These are phyloP conservation scores for Sialis fuliginosa DNA, from an alignment of 2,888 invertebrate species.

Conservation along the genomic window DNA sequence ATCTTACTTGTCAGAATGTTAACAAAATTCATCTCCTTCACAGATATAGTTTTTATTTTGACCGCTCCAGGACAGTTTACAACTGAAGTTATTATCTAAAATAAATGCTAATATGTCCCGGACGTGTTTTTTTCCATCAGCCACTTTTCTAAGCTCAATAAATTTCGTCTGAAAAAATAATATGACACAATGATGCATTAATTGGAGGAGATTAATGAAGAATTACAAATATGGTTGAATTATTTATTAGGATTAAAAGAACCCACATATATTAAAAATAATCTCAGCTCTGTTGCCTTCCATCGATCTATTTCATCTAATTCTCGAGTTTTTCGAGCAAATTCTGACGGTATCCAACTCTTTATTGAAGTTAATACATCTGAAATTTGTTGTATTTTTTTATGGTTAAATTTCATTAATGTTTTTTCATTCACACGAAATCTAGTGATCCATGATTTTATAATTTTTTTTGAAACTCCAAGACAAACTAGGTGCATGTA, in stretches of 20 bases:
- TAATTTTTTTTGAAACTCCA: conserved; percentile 13
- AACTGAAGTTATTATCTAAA: too few species aligned
- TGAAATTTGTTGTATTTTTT: conserved; percentile 4
- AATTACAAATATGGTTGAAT: conserved; percentile 1
- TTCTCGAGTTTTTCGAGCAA: conserved; percentile 13
- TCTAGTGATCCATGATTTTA: conserved; percentile 10
- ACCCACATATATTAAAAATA: conserved; percentile 12
- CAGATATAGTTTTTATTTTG: too few species aligned
- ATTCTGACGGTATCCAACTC: conserved; percentile 12
- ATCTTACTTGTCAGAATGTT: neutral
- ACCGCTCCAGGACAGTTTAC: too few species aligned
- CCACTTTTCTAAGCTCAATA: neutral
- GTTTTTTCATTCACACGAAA: conserved; percentile 2
- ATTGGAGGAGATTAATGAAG: too few species aligned
- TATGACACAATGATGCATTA: neutral
- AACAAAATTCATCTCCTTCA: neutral
- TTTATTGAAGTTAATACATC: conserved; percentile 2
- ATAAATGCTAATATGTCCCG: neutral
- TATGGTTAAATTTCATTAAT: neutral
- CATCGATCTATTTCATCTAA: conserved; percentile 11
- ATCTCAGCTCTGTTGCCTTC: conserved; percentile 14
- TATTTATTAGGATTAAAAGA: conserved; percentile 9
- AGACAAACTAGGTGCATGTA: conserved; percentile 14
- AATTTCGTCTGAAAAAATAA: neutral
- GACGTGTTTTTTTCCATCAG: neutral